Percentiles rank a stretch among this genome's conserved stretches.
Conservation (phyloP, 2,888 invertebrate genomes). For the Limnephilus marmoratus region DNA sequence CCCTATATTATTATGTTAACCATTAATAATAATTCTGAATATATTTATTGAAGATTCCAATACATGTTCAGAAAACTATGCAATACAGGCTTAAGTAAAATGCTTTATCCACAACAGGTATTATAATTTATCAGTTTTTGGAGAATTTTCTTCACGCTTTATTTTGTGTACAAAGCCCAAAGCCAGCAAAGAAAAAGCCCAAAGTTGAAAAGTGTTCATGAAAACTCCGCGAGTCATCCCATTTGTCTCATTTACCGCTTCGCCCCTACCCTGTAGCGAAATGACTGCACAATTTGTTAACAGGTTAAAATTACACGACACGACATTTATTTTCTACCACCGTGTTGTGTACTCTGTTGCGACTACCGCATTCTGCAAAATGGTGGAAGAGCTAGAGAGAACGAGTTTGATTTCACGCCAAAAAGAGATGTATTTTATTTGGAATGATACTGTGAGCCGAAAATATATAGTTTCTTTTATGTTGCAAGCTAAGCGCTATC, state of each 20-base stretch:
- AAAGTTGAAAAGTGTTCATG: slow-evolving; percentile 42
- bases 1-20: no score
- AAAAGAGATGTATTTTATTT: background rate
- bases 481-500: no score
- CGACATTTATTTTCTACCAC: slow-evolving; percentile 57
- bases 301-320: slow-evolving; percentile 72
- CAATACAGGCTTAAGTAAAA: no score
- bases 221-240: slow-evolving; percentile 46
- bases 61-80: no score
- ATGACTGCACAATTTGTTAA: slow-evolving; percentile 75
- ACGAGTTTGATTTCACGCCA: background rate
- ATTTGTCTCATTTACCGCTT: slow-evolving; percentile 71
- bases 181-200: background rate
- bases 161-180: background rate
- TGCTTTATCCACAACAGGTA: no score
- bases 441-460: background rate
- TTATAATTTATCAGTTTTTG: background rate
- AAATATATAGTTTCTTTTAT: no score
- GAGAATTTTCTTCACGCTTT: background rate
- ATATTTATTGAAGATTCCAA: no score
- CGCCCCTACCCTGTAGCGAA: slow-evolving; percentile 70
- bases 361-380: background rate
- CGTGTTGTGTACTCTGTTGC: background rate
- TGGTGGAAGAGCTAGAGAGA: background rate
- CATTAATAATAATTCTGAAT: no score